These are phyloP conservation scores for Oryctes rhinoceros DNA, from an alignment of 1,140 invertebrate species.

Conservation along the genomic window DNA sequence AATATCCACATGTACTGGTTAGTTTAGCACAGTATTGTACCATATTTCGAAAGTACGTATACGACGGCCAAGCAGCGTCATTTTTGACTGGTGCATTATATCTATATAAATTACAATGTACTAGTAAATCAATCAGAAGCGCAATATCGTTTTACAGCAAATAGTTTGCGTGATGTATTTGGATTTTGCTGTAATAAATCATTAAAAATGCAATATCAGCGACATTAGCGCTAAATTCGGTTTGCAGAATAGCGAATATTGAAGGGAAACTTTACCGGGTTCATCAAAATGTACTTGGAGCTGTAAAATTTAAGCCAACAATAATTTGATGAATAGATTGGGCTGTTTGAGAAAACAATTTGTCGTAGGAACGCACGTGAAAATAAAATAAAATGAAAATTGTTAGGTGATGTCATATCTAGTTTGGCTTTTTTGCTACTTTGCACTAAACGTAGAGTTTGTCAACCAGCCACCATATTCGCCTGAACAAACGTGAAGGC, in stretches of 20 bases:
- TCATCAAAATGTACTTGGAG: too few species aligned
- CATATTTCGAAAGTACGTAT: too few species aligned
- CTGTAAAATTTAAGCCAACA: too few species aligned
- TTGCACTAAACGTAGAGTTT: too few species aligned
- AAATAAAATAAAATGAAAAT: not conserved
- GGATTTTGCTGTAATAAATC: not conserved
- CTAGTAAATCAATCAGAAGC: constrained; percentile 28
- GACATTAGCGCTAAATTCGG: not conserved
- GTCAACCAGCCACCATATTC: too few species aligned
- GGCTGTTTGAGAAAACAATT: too few species aligned
- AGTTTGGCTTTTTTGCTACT: too few species aligned
- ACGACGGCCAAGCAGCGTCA: not conserved
- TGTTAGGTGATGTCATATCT: not conserved
- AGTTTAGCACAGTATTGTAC: too few species aligned
- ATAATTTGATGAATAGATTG: too few species aligned
- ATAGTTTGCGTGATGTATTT: constrained; percentile 13
- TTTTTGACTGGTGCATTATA: constrained; percentile 18
- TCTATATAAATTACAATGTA: constrained; percentile 2
- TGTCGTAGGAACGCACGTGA: not conserved
- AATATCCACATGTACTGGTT: too few species aligned
- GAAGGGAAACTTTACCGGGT: not conserved
- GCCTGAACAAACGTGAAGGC: too few species aligned
- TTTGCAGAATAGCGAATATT: not conserved
- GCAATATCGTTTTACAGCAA: not conserved
- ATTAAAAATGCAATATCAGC: constrained; percentile 1